These are phyloP conservation scores for Mythimna lalbum DNA, from an alignment of 2,888 invertebrate genomes.

Conservation along the genomic window DNA sequence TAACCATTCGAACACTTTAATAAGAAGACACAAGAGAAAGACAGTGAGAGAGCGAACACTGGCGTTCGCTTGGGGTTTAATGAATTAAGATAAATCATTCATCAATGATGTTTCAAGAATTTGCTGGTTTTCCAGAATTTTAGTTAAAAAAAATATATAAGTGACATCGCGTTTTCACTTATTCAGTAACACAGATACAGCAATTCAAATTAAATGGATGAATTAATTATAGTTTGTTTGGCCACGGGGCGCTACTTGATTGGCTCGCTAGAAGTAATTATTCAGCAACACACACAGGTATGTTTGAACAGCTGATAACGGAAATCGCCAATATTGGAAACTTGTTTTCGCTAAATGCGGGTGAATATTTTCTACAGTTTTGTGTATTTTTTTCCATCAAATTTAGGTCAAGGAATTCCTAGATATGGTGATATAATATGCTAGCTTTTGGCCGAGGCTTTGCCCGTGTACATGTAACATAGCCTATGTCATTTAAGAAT, in stretches of 20 bases:
- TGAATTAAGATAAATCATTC: too few species aligned
- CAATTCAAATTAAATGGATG: conserved; percentile 15
- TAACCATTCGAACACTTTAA: too few species aligned
- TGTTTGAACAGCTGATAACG: conserved; percentile 30
- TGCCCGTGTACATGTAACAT: too few species aligned
- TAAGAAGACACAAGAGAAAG: too few species aligned
- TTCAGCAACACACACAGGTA: background rate
- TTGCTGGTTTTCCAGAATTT: background rate
- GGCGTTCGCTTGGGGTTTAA: too few species aligned
- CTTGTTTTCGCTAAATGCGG: background rate
- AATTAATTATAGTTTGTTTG: conserved; percentile 23
- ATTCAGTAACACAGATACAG: background rate
- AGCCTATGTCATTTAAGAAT: too few species aligned
- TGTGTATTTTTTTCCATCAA: background rate
- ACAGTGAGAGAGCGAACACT: too few species aligned
- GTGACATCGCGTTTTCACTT: background rate
- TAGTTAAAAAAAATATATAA: background rate
- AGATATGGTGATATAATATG: too few species aligned
- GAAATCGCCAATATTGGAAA: conserved; percentile 14
- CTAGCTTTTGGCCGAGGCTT: too few species aligned
- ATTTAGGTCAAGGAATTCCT: background rate
- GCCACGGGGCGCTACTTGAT: conserved; percentile 36
- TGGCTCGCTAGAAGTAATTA: conserved; percentile 38
- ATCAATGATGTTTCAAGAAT: too few species aligned
- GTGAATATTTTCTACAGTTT: background rate